A percentile compares a stretch with the other conserved stretches of the same genome.
Conservation (phyloP, 2,113 vertebrate species). For the Syrmaticus mikado region DNA sequence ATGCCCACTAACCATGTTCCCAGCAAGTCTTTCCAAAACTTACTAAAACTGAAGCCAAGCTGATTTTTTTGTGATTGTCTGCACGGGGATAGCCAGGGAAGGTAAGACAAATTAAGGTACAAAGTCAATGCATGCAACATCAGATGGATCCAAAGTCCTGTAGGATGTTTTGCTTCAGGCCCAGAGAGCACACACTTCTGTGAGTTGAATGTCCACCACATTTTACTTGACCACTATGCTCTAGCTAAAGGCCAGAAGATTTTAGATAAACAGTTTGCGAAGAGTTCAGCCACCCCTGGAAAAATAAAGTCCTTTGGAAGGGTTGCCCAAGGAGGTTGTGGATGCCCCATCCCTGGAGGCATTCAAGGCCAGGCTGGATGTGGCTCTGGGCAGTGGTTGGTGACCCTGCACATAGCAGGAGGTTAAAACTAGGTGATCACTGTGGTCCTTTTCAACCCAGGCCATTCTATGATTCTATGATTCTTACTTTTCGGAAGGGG, state of each 20-base stretch:
- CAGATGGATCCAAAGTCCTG: neutral
- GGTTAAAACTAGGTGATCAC: too few relatives aligned
- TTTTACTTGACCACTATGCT: neutral
- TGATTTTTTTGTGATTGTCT: slow-evolving; percentile 16
- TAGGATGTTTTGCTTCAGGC: neutral
- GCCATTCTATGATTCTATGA: too few relatives aligned
- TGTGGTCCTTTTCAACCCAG: too few relatives aligned
- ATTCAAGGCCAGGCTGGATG: too few relatives aligned
- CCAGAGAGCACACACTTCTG: neutral
- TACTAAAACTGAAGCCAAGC: slow-evolving; percentile 18
- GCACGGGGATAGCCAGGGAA: neutral
- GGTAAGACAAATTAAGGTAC: slow-evolving; percentile 19
- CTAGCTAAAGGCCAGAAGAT: neutral
- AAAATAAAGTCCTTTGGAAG: slow-evolving; percentile 2
- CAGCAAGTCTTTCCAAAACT: slow-evolving; percentile 43
- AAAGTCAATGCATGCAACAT: neutral
- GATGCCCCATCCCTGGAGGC: too few relatives aligned
- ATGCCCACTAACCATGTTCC: neutral
- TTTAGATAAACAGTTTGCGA: neutral
- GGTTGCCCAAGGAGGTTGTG: too few relatives aligned
- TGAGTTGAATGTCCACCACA: neutral
- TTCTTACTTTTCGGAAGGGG: neutral
- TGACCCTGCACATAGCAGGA: too few relatives aligned
- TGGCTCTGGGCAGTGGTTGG: too few relatives aligned
- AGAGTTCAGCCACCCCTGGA: neutral